Evolutionary conservation across 2,113 vertebrate species (phyloP).

Genomic region (Geococcyx californianus): DNA sequence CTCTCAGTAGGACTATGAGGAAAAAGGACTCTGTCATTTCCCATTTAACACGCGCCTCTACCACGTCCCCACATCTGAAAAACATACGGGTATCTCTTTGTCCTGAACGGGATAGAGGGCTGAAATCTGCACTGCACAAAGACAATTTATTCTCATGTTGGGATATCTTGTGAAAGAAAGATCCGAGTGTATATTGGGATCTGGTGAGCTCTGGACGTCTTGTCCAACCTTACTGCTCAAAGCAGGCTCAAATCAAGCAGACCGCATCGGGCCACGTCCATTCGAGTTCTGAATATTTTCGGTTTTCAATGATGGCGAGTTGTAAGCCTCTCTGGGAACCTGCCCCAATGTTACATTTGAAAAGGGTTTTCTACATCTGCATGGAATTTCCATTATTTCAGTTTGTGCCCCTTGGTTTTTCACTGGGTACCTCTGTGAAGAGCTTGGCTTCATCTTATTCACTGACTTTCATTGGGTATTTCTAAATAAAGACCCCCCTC

Average conservation of each 20-base stretch:
- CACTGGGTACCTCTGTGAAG: background rate
- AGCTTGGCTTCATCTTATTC: background rate
- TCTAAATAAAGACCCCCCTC: background rate
- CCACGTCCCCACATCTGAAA: background rate
- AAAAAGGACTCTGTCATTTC: background rate
- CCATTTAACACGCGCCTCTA: background rate
- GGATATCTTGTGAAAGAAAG: background rate
- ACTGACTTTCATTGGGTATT: background rate
- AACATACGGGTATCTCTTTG: background rate
- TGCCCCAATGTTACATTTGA: background rate
- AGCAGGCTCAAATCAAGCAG: background rate
- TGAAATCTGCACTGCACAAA: background rate
- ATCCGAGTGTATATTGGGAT: background rate
- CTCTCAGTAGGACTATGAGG: background rate
- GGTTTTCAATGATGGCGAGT: background rate
- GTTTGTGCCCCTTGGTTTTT: background rate
- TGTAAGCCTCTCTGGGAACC: background rate
- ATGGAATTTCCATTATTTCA: background rate
- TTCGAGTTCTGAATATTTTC: background rate
- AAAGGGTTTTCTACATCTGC: rapidly evolving
- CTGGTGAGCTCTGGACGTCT: background rate
- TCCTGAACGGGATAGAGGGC: background rate
- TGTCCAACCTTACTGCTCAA: background rate
- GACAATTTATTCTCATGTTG: background rate
- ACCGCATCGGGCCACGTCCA: background rate